Evolutionary conservation across 2,888 invertebrate genomes (phyloP).

Genomic region (Eupithecia dodoneata): DNA sequence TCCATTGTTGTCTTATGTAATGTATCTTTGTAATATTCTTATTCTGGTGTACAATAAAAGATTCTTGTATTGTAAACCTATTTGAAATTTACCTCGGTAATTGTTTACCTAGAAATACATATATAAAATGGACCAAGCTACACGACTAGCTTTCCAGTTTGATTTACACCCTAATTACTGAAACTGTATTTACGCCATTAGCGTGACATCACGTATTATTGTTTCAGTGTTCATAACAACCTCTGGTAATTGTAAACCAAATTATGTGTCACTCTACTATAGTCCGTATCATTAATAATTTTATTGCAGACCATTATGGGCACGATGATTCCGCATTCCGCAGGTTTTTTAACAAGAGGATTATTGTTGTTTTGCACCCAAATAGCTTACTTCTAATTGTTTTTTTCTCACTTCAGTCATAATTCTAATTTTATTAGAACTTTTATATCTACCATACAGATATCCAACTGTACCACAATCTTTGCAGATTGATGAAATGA

Average conservation of each 20-base stretch:
- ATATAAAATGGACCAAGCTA: neutral
- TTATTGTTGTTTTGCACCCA: neutral
- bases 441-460: neutral
- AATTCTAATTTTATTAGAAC: neutral
- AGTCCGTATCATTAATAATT: neutral
- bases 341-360: neutral
- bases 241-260: slow-evolving; percentile 19
- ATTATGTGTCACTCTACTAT: slow-evolving; percentile 24
- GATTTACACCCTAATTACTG: slow-evolving; percentile 1
- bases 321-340: neutral
- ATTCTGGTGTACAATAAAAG: no score
- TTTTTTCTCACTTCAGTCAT: neutral
- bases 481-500: no score
- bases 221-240: slow-evolving; percentile 29
- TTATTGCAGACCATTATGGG: neutral
- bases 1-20: no score
- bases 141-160: neutral
- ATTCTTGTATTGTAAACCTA: no score
- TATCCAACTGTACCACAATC: neutral
- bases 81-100: neutral
- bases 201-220: slow-evolving; percentile 23
- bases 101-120: neutral
- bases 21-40: no score
- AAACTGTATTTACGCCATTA: slow-evolving; percentile 19
- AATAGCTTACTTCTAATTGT: neutral